phyloP scores from a whole-genome alignment of 1,140 invertebrate species.

The Eupristina koningsbergeri region DNA sequence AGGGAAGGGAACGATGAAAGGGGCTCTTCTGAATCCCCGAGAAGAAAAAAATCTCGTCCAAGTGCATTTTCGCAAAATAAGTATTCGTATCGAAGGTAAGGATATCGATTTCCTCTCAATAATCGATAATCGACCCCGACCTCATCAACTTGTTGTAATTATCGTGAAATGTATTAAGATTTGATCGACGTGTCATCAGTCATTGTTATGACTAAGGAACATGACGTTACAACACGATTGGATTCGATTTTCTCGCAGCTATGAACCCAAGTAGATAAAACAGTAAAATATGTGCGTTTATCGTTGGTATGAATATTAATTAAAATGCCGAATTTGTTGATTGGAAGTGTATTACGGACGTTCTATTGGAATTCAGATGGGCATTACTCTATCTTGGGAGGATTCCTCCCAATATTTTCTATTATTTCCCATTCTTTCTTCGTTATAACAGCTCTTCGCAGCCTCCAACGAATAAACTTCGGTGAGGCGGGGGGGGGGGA shows the following conservation, averaged over 20 bases:
- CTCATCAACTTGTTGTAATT: not conserved
- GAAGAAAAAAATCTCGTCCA: not conserved
- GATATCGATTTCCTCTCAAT: not conserved
- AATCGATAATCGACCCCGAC: too few species aligned
- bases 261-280: not conserved
- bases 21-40: too few species aligned
- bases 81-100: not conserved
- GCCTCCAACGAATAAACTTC: not conserved
- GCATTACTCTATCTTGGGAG: not conserved
- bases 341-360: not conserved
- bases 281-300: not conserved
- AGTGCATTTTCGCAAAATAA: not conserved
- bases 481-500: too few species aligned
- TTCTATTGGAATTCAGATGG: not conserved
- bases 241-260: not conserved
- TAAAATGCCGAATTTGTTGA: not conserved
- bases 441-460: not conserved
- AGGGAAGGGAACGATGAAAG: too few species aligned
- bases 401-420: too few species aligned
- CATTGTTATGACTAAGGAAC: not conserved
- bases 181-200: not conserved
- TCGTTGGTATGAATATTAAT: slow-evolving; percentile 14
- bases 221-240: not conserved
- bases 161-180: not conserved
- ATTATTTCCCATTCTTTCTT: too few species aligned